phyloP scores from a whole-genome alignment of 2,113 vertebrate species.

The Ia io region DNA sequence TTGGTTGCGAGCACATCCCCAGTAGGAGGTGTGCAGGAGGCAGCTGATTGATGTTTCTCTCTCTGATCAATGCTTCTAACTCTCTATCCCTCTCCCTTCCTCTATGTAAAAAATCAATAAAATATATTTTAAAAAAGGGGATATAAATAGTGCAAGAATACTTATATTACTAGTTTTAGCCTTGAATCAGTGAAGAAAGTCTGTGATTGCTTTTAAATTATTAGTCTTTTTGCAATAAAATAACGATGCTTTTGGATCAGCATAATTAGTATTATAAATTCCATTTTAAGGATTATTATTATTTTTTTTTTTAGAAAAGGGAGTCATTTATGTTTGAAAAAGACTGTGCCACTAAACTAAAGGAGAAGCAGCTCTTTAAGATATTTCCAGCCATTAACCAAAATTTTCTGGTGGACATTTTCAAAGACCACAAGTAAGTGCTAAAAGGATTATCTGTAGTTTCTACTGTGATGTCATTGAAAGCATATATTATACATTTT shows the following conservation, averaged over 20 bases:
- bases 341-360: conserved; percentile 90
- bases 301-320: conserved; percentile 83
- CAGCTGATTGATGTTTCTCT: no score
- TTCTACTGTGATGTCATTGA: conserved; percentile 4
- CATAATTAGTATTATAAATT: conserved; percentile 46
- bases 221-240: conserved; percentile 47
- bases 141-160: conserved; percentile 35
- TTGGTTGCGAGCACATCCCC: no score
- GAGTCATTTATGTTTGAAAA: conserved; percentile 84
- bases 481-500: not conserved
- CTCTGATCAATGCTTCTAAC: no score
- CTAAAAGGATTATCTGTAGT: not conserved
- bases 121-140: no score
- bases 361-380: conserved; percentile 92
- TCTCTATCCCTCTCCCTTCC: no score
- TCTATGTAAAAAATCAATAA: no score
- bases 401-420: conserved; percentile 94
- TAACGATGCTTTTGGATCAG: conserved; percentile 44
- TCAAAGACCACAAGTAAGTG: conserved; percentile 95
- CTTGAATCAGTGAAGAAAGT: conserved; percentile 43
- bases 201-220: conserved; percentile 38
- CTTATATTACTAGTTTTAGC: conserved; percentile 33
- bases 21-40: no score
- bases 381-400: conserved; percentile 93
- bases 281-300: conserved; percentile 52